Percentiles rank a stretch among this genome's conserved stretches.
Evolutionary conservation across 1,140 invertebrate species (phyloP).

Genomic region (Neotoxoptera formosana): DNA sequence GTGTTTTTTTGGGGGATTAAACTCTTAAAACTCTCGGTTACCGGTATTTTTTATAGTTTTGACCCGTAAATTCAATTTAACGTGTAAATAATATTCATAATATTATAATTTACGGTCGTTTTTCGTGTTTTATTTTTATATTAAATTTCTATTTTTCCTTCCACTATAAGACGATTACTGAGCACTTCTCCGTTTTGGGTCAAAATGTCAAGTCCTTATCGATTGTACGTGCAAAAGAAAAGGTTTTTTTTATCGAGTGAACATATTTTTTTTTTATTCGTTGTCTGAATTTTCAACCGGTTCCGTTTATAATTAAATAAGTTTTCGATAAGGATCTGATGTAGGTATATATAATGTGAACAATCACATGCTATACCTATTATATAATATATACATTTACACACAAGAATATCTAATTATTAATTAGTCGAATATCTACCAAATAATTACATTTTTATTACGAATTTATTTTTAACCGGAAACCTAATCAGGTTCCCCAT

Average conservation of each 20-base stretch:
- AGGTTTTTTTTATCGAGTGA: background rate
- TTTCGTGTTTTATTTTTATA: background rate
- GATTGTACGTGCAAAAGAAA: constrained; percentile 5
- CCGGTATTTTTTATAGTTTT: background rate
- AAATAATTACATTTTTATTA: background rate
- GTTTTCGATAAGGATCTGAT: background rate
- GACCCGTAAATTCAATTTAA: background rate
- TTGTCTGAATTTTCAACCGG: constrained; percentile 1
- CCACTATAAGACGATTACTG: background rate
- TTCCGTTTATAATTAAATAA: constrained; percentile 26
- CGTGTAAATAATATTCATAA: background rate
- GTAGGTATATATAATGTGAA: background rate
- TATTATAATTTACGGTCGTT: background rate
- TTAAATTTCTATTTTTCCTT: background rate
- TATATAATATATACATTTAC: background rate
- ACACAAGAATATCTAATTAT: background rate
- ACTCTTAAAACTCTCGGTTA: background rate
- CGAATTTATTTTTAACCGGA: background rate
- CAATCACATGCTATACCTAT: background rate
- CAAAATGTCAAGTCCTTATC: constrained; percentile 22
- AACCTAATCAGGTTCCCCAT: background rate
- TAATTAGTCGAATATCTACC: background rate
- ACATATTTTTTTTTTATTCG: background rate
- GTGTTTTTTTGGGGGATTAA: background rate
- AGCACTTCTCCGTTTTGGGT: background rate